These are phyloP conservation scores for Onchidella celtica DNA, from an alignment of 2,888 invertebrate genomes.

Conservation along the genomic window DNA sequence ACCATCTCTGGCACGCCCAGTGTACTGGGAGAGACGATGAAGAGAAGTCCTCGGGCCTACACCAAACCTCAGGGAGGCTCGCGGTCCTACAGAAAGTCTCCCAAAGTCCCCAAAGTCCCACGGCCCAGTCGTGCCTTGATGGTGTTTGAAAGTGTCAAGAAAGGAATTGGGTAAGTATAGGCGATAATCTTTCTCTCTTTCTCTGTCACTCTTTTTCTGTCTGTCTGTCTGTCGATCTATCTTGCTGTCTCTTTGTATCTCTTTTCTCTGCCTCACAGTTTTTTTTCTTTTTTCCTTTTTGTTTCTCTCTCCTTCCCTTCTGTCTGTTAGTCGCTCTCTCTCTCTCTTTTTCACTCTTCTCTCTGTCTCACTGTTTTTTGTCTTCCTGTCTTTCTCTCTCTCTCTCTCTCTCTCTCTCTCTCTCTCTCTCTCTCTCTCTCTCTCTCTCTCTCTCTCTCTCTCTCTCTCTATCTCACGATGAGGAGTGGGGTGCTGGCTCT, in stretches of 20 bases:
- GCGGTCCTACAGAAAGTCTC: constrained; percentile 67
- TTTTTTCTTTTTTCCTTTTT: background rate
- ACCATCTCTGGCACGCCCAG: constrained; percentile 57
- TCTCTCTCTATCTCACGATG: too few species aligned
- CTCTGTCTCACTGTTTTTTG: background rate
- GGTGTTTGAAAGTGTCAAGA: constrained; percentile 77
- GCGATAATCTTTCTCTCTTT: constrained; percentile 5
- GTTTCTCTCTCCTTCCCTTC: background rate
- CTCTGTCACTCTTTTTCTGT: constrained; percentile 6
- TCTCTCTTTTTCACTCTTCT: constrained; percentile 7
- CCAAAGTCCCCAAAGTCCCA: constrained; percentile 77
- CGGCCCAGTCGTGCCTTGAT: constrained; percentile 74
- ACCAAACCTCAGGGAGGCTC: constrained; percentile 55
- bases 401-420: too few species aligned
- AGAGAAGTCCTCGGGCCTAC: constrained; percentile 59
- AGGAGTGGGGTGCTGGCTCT: too few species aligned
- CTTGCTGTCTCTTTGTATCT: constrained; percentile 13
- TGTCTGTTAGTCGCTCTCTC: constrained; percentile 17
- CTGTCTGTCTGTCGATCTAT: constrained; percentile 8
- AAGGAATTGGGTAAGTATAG: constrained; percentile 74
- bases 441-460: too few species aligned
- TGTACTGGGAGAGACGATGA: constrained; percentile 72
- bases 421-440: too few species aligned
- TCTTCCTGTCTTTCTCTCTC: too few species aligned
- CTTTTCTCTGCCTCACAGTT: background rate